A percentile compares a stretch with the other conserved stretches of the same genome.
These are phyloP conservation scores for Rhodeus uyekii DNA, from an alignment of 2,797 vertebrate genomes.

Conservation along the genomic window DNA sequence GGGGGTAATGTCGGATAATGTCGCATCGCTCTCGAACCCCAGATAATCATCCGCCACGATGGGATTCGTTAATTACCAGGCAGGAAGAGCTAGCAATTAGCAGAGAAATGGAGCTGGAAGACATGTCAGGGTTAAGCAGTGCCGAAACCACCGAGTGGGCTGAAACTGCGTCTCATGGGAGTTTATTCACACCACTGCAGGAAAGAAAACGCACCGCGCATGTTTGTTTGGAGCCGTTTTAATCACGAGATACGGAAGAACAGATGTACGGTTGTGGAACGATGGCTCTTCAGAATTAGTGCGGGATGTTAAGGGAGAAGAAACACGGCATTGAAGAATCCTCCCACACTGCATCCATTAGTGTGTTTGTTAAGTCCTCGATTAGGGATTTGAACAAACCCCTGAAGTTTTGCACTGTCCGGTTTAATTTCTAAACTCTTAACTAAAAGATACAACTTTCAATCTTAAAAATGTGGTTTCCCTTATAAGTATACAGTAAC, in stretches of 20 bases:
- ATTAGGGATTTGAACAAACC: not conserved
- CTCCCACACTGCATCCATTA: not conserved
- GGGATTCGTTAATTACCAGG: slow-evolving; percentile 78
- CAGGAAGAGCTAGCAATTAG: slow-evolving; percentile 78
- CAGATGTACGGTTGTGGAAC: not conserved
- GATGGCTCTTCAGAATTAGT: slow-evolving; percentile 1
- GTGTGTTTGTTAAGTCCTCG: no score
- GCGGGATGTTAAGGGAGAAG: not conserved
- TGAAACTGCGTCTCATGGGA: slow-evolving; percentile 67
- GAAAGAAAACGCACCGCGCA: slow-evolving; percentile 43
- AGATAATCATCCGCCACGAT: slow-evolving; percentile 72
- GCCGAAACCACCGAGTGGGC: slow-evolving; percentile 78
- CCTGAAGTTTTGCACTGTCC: not conserved
- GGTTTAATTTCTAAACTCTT: not conserved
- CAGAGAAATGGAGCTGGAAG: slow-evolving; percentile 75
- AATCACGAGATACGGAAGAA: not conserved
- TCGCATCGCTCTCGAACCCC: slow-evolving; percentile 66
- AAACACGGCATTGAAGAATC: not conserved
- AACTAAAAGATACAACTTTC: no score
- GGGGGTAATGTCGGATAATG: no score
- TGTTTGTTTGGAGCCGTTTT: not conserved
- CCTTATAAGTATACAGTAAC: no score
- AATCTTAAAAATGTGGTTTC: no score
- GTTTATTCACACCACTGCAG: slow-evolving; percentile 59
- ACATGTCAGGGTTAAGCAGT: slow-evolving; percentile 80